phyloP scores from a whole-genome alignment of 2,113 vertebrate genomes.

The Sitta europaea region DNA sequence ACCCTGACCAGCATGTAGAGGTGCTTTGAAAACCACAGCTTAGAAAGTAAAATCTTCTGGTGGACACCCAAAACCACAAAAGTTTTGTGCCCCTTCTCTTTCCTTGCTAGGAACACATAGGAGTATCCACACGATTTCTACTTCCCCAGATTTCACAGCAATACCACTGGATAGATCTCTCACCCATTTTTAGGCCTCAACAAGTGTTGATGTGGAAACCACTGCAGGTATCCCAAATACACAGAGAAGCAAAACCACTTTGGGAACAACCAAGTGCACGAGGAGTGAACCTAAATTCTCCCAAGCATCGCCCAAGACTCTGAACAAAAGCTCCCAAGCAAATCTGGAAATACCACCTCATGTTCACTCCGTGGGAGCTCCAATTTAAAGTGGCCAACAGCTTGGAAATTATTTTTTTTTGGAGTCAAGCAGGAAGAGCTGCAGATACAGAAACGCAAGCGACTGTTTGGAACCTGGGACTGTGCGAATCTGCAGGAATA shows the following conservation, averaged over 20 bases:
- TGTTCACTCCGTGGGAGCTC: background rate
- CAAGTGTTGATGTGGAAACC: fast-evolving
- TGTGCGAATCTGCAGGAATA: background rate
- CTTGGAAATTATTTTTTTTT: background rate
- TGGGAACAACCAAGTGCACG: background rate
- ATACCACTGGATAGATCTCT: background rate
- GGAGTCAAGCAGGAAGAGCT: background rate
- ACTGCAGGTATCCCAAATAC: background rate
- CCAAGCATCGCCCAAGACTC: fast-evolving
- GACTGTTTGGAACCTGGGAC: background rate
- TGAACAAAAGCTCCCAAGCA: background rate
- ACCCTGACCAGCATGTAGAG: background rate
- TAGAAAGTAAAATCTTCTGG: background rate
- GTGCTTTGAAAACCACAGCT: background rate
- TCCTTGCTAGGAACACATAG: background rate
- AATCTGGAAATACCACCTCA: background rate
- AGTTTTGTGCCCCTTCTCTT: background rate
- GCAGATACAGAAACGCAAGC: background rate
- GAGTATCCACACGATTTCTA: background rate
- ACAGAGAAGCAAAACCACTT: background rate
- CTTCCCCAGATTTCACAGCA: background rate
- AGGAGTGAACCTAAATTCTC: background rate
- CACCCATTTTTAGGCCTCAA: background rate
- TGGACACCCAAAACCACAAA: background rate
- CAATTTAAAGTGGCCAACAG: background rate